A percentile compares a stretch with the other conserved stretches of the same genome.
Evolutionary conservation across 37 sponge, comb jelly and placozoan genomes (phyloP).

Genomic region (Spongia lamella): DNA sequence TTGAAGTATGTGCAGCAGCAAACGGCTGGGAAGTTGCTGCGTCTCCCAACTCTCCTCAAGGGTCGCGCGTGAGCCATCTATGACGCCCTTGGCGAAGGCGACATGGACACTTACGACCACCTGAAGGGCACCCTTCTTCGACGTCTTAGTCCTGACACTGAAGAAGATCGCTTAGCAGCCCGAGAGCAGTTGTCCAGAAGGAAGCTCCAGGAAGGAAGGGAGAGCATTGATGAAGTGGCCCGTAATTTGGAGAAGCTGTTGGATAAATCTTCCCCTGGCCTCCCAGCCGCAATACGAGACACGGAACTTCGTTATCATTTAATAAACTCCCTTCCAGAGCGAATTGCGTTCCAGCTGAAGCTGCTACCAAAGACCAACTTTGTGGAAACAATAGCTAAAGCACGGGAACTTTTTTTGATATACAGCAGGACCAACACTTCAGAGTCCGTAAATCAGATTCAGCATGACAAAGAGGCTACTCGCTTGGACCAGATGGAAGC

Average conservation of each 20-base stretch:
- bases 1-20: no score
- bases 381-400: background rate
- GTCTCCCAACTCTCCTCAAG: no score
- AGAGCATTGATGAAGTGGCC: no score
- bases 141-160: slow-evolving; percentile 4
- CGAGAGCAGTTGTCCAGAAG: background rate
- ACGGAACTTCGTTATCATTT: background rate
- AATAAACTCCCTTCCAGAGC: no score
- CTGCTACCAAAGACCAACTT: background rate
- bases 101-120: background rate
- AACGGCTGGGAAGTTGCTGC: no score
- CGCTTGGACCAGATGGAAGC: no score
- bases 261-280: slow-evolving; percentile 3
- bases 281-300: background rate
- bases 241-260: no score
- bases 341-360: slow-evolving; percentile 7
- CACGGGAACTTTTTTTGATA: no score
- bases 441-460: no score
- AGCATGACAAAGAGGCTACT: no score
- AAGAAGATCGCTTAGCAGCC: slow-evolving; percentile 3
- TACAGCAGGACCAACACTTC: no score
- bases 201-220: background rate
- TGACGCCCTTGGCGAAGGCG: background rate
- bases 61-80: slow-evolving; percentile 14
- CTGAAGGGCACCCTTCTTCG: slow-evolving; percentile 1